A percentile compares a stretch with the other conserved stretches of the same genome.
Conservation (phyloP, 2,113 vertebrate genomes). For the Motacilla alba region DNA sequence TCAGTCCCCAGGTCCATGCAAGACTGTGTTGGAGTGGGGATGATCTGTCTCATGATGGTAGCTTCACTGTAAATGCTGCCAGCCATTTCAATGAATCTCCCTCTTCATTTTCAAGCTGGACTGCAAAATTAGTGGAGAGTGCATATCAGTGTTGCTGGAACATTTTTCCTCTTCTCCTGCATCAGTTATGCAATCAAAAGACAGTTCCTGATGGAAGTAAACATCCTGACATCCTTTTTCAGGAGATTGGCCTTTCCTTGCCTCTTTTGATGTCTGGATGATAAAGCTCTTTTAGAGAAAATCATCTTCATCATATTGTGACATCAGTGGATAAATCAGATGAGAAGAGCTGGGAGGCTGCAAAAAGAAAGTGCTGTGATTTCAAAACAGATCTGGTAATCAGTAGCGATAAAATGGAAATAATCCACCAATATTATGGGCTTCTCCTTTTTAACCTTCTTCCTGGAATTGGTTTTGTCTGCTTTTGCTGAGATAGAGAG, state of each 20-base stretch:
- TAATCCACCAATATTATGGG: background rate
- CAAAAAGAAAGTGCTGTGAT: background rate
- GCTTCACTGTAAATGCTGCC: background rate
- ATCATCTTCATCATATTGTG: conserved; percentile 24
- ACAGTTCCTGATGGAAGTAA: conserved; percentile 32
- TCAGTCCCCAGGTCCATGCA: background rate
- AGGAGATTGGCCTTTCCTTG: background rate
- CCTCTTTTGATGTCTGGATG: conserved; percentile 25
- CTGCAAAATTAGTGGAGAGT: conserved; percentile 5
- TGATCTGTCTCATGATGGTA: background rate
- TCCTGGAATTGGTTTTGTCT: background rate
- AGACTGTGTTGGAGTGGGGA: background rate
- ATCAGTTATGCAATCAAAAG: conserved; percentile 40
- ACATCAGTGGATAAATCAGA: conserved; percentile 31
- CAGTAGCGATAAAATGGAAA: background rate
- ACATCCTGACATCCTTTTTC: conserved; percentile 6
- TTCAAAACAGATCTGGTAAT: conserved; percentile 21
- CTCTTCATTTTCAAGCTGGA: background rate
- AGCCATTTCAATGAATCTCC: background rate
- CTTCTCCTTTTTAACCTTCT: background rate
- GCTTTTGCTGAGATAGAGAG: background rate
- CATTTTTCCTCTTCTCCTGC: background rate
- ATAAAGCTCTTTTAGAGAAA: conserved; percentile 26
- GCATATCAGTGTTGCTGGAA: background rate
- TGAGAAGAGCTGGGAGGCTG: background rate